These are phyloP conservation scores for Trichomycterus rosablanca DNA, from an alignment of 2,113 vertebrate species.

Conservation along the genomic window DNA sequence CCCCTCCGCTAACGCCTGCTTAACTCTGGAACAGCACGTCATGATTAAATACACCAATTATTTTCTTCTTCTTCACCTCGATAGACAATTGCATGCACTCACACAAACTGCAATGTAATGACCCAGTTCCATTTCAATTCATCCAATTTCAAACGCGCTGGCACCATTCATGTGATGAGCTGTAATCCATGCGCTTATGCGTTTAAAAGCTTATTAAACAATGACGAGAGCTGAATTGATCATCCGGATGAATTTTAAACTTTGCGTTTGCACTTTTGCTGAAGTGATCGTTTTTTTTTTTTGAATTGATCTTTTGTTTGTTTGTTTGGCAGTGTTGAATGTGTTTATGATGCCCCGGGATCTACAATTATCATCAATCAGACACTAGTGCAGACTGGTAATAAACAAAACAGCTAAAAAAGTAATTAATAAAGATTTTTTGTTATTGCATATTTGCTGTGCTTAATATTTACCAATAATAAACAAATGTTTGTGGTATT, in stretches of 20 bases:
- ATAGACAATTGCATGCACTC: background rate
- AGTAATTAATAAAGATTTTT: too few species aligned
- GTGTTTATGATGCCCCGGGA: too few species aligned
- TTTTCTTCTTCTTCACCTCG: background rate
- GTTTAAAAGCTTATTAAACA: slow-evolving; percentile 21
- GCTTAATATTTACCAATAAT: too few species aligned
- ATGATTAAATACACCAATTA: slow-evolving; percentile 1
- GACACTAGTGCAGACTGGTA: too few species aligned
- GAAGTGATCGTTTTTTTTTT: too few species aligned
- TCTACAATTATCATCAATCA: too few species aligned
- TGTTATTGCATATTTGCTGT: too few species aligned
- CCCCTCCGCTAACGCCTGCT: too few species aligned
- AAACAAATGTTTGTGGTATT: too few species aligned
- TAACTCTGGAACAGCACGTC: background rate
- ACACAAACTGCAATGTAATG: background rate
- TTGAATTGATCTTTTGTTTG: background rate
- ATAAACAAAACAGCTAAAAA: too few species aligned
- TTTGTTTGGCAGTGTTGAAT: background rate
- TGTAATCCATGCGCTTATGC: slow-evolving; percentile 11
- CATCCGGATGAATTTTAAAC: slow-evolving; percentile 12
- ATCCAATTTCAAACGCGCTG: slow-evolving; percentile 15
- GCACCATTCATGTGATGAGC: slow-evolving; percentile 9
- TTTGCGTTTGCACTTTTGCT: background rate
- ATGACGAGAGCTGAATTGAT: slow-evolving; percentile 17
- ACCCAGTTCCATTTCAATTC: slow-evolving; percentile 23